A percentile compares a stretch with the other conserved stretches of the same genome.
These are phyloP conservation scores for Trisateles emortualis DNA, from an alignment of 2,888 invertebrate genomes.

Conservation along the genomic window DNA sequence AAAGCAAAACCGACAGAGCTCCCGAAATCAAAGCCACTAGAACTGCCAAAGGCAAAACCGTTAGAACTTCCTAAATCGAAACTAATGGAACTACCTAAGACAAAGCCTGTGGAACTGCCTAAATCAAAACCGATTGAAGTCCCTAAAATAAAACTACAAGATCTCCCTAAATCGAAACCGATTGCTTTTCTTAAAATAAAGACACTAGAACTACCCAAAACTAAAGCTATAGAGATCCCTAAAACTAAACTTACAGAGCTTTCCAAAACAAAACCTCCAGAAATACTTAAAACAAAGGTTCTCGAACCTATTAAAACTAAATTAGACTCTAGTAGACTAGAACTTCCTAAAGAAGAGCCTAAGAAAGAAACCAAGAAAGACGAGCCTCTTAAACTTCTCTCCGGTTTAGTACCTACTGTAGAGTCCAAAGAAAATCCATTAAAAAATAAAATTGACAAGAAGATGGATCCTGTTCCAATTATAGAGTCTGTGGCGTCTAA, in stretches of 20 bases:
- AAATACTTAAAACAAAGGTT: conserved; percentile 23
- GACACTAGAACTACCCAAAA: conserved; percentile 6
- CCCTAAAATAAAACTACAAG: conserved; percentile 17
- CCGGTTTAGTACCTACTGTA: conserved; percentile 26
- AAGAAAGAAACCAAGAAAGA: conserved; percentile 41
- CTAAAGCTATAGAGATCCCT: conserved; percentile 4
- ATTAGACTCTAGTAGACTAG: too few species aligned
- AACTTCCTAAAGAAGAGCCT: conserved; percentile 26
- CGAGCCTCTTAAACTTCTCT: conserved; percentile 26
- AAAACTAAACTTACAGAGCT: conserved; percentile 9
- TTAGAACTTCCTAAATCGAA: conserved; percentile 7
- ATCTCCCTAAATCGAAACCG: conserved; percentile 24
- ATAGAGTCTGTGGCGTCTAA: conserved; percentile 56
- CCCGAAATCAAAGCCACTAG: not conserved
- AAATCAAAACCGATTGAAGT: conserved; percentile 18
- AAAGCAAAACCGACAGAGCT: conserved; percentile 20
- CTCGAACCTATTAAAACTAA: conserved; percentile 25
- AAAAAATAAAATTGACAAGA: conserved; percentile 47
- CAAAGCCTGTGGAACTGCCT: conserved; percentile 8
- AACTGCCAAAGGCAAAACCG: conserved; percentile 16
- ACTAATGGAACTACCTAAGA: not conserved
- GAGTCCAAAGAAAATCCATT: conserved; percentile 41
- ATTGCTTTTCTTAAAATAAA: conserved; percentile 45
- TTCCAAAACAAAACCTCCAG: conserved; percentile 10
- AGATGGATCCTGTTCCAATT: conserved; percentile 47